Percentiles rank a stretch among this genome's conserved stretches.
Evolutionary conservation across 1,140 invertebrate species (phyloP).

Genomic region (Tetraneura akinire): DNA sequence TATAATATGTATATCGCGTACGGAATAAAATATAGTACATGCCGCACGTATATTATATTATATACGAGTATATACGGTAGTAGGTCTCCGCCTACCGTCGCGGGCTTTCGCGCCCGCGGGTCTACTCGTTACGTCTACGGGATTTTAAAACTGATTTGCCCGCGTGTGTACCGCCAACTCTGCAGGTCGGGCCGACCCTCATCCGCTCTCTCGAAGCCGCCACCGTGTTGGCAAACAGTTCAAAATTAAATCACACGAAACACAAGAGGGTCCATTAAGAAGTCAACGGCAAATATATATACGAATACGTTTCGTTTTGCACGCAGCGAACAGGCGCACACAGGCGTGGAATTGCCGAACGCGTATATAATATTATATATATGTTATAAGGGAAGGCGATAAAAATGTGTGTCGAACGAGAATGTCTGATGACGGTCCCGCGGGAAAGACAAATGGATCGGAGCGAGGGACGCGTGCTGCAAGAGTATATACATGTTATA

Average conservation of each 20-base stretch:
- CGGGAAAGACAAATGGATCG: no score
- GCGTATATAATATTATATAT: no score
- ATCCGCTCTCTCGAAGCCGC: not conserved
- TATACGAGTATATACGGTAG: no score
- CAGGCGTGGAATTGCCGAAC: no score
- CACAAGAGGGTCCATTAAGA: conserved; percentile 50
- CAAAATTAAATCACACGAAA: conserved; percentile 48
- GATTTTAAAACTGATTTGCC: conserved; percentile 48
- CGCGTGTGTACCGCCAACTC: not conserved
- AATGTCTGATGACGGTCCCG: no score
- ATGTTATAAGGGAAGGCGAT: no score
- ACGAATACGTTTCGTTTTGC: no score
- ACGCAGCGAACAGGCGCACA: no score
- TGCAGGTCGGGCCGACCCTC: not conserved
- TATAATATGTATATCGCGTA: not conserved
- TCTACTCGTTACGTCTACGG: not conserved
- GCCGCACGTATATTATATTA: no score
- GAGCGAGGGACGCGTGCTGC: no score
- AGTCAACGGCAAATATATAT: conserved; percentile 26
- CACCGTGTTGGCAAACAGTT: conserved; percentile 42
- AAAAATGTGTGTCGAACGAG: no score
- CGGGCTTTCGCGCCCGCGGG: not conserved
- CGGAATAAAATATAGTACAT: not conserved
- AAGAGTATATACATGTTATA: no score
- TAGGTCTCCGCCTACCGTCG: not conserved